These are phyloP conservation scores for Callimorpha dominula DNA, from an alignment of 2,888 invertebrate genomes.

Conservation along the genomic window DNA sequence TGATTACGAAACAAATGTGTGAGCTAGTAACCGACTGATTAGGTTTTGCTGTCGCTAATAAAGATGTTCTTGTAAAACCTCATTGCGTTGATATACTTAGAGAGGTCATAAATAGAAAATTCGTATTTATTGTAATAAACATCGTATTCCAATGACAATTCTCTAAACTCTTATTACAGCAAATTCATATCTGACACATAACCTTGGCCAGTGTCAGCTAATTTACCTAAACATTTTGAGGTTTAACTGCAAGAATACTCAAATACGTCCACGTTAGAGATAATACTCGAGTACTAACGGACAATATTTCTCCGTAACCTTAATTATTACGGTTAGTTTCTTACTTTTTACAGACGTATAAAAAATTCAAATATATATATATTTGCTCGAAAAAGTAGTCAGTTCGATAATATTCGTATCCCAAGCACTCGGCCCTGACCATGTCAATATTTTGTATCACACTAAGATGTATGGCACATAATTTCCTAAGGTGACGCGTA, in stretches of 20 bases:
- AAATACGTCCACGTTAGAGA: neutral
- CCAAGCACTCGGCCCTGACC: slow-evolving; percentile 30
- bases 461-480: slow-evolving; percentile 28
- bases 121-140: neutral
- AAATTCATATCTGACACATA: neutral
- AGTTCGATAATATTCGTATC: neutral
- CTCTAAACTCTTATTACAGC: neutral
- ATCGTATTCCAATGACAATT: neutral
- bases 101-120: neutral
- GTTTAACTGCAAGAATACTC: neutral
- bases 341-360: neutral
- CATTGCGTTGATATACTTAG: neutral
- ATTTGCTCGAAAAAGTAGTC: neutral
- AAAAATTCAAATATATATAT: neutral
- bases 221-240: neutral
- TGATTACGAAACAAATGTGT: slow-evolving; percentile 2
- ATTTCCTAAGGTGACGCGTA: slow-evolving; percentile 35
- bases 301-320: neutral
- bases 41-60: neutral
- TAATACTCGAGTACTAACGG: neutral
- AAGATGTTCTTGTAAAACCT: neutral
- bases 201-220: neutral
- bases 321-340: neutral
- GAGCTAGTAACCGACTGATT: slow-evolving; percentile 10
- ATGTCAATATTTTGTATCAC: slow-evolving; percentile 30